A percentile compares a stretch with the other conserved stretches of the same genome.
phyloP scores from a whole-genome alignment of 2,888 invertebrate genomes.

The Dicranocentrus wangi region DNA sequence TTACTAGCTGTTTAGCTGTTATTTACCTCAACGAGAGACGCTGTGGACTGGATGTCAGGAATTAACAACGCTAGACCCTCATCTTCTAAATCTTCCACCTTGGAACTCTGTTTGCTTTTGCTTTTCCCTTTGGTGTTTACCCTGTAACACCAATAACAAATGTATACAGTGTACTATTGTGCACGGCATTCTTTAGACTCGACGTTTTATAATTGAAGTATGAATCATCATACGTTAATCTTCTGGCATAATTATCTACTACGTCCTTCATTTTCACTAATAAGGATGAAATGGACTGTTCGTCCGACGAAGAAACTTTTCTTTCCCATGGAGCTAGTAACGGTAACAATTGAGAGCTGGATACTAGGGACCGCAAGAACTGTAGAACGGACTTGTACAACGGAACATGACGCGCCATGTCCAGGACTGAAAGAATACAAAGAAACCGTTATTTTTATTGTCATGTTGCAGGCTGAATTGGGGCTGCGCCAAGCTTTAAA shows the following conservation, averaged over 20 bases:
- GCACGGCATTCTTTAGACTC: neutral
- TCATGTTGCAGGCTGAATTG: neutral
- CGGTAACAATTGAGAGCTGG: slow-evolving; percentile 79
- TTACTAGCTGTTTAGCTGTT: no score
- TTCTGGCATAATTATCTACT: slow-evolving; percentile 92
- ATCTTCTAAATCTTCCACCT: slow-evolving; percentile 84
- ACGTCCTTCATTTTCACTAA: slow-evolving; percentile 91
- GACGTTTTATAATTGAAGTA: neutral
- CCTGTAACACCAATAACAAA: slow-evolving; percentile 25
- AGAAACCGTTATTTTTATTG: neutral
- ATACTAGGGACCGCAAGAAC: slow-evolving; percentile 85
- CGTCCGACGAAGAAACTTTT: slow-evolving; percentile 74
- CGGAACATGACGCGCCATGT: slow-evolving; percentile 97
- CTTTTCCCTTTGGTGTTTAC: slow-evolving; percentile 72
- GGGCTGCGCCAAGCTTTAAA: no score
- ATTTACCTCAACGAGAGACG: slow-evolving; percentile 75
- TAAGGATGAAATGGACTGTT: slow-evolving; percentile 84
- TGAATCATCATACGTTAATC: slow-evolving; percentile 86
- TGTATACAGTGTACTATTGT: neutral
- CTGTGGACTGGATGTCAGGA: slow-evolving; percentile 88
- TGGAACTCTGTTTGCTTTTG: slow-evolving; percentile 74
- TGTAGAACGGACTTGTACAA: slow-evolving; percentile 90
- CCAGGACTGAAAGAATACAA: slow-evolving; percentile 81
- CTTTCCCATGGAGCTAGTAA: slow-evolving; percentile 82
- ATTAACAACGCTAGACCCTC: slow-evolving; percentile 95